These are phyloP conservation scores for Argyrosomus regius DNA, from an alignment of 2,797 vertebrate genomes.

Conservation along the genomic window DNA sequence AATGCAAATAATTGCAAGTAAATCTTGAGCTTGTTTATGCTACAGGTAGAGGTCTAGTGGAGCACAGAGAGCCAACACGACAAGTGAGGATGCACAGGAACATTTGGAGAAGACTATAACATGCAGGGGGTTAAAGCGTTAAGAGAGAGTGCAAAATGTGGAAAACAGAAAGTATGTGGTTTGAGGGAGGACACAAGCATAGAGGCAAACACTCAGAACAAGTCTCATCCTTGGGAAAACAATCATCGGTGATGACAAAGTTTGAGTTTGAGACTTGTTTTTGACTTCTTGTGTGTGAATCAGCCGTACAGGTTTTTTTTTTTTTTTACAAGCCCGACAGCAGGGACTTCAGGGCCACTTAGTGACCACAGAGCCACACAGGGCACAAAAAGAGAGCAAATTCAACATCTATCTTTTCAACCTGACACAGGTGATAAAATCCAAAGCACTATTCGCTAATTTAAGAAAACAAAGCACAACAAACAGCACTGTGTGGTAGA, in stretches of 20 bases:
- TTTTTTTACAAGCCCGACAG: slow-evolving; percentile 35
- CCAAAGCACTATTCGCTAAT: slow-evolving; percentile 54
- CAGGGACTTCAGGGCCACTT: slow-evolving; percentile 24
- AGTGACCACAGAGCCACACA: slow-evolving; percentile 23
- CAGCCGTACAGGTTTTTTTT: slow-evolving; percentile 27
- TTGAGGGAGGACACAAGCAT: not conserved
- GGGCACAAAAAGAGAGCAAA: slow-evolving; percentile 21
- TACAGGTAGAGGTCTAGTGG: not conserved
- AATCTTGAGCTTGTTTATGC: slow-evolving; percentile 30
- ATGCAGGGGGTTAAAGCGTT: not conserved
- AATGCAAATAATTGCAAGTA: slow-evolving; percentile 59
- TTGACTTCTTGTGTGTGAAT: slow-evolving; percentile 26
- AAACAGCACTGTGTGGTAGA: slow-evolving; percentile 36
- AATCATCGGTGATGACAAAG: slow-evolving; percentile 11
- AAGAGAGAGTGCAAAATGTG: not conserved
- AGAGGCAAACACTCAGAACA: not conserved
- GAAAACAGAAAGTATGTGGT: not conserved
- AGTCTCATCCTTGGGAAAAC: slow-evolving; percentile 11
- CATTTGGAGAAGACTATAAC: not conserved
- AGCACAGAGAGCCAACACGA: not conserved
- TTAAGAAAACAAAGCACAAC: slow-evolving; percentile 73
- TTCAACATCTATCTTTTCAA: slow-evolving; percentile 45
- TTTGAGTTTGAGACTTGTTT: slow-evolving; percentile 22
- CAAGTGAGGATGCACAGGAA: not conserved
- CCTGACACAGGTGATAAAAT: slow-evolving; percentile 27